Percentiles rank a stretch among this genome's conserved stretches.
Conservation (phyloP, 2,888 invertebrate genomes). For the Nymphalis urticae region DNA sequence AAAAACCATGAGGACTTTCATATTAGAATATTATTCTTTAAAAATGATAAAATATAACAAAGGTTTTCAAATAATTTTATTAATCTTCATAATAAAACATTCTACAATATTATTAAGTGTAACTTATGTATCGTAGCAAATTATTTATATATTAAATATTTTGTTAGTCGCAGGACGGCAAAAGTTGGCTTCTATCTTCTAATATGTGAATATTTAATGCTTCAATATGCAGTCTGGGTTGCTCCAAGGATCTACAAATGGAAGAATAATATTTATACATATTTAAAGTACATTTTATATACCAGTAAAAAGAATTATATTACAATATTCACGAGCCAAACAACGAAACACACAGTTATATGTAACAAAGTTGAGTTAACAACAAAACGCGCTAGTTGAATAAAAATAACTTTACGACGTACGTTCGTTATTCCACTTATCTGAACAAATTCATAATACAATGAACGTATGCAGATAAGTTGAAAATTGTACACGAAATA, state of each 20-base stretch:
- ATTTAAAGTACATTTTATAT: constrained; percentile 1
- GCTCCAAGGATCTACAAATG: constrained; percentile 47
- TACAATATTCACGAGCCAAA: constrained; percentile 5
- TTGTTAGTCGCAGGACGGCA: constrained; percentile 24
- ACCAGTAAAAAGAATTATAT: constrained; percentile 2
- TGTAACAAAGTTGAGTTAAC: neutral
- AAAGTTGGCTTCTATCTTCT: constrained; percentile 16
- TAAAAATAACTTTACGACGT: constrained; percentile 6
- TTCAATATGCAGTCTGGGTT: constrained; percentile 44
- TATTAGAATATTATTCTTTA: neutral
- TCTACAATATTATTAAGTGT: constrained; percentile 1
- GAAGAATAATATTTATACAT: constrained; percentile 18
- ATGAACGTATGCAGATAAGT: constrained; percentile 25
- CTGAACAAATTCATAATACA: constrained; percentile 6
- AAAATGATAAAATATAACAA: neutral
- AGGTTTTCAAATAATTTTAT: constrained; percentile 1
- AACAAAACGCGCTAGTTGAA: constrained; percentile 7
- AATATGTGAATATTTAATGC: constrained; percentile 28
- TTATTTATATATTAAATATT: neutral
- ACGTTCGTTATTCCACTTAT: neutral
- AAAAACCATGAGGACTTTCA: neutral
- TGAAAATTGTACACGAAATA: constrained; percentile 24
- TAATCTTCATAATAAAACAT: neutral
- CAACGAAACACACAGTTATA: constrained; percentile 1
- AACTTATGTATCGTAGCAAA: neutral